phyloP scores from a whole-genome alignment of 2,888 invertebrate genomes.

The Papilio elwesi region DNA sequence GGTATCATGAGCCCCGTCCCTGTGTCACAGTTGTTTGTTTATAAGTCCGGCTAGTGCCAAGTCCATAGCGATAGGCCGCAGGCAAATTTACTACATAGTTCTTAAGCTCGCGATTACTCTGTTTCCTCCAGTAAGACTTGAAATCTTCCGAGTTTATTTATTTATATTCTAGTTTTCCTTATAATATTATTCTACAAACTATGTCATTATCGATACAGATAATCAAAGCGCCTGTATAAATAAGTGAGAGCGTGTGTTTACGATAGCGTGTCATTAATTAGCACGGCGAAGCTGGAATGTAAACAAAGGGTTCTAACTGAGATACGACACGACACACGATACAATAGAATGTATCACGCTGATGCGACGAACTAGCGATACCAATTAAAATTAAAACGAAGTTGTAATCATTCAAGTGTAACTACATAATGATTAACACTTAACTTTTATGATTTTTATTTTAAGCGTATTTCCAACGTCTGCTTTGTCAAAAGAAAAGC shows the following conservation, averaged over 20 bases:
- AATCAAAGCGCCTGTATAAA: conserved; percentile 15
- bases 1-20: no score
- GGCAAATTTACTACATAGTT: no score
- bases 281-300: conserved; percentile 8
- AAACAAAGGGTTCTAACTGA: neutral
- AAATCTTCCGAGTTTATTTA: neutral
- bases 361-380: neutral
- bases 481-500: no score
- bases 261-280: conserved; percentile 24
- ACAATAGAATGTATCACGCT: neutral
- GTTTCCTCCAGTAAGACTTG: neutral
- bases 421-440: neutral
- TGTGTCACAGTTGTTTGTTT: no score
- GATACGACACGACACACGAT: conserved; percentile 23
- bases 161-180: neutral
- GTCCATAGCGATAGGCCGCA: no score
- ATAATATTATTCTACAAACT: neutral
- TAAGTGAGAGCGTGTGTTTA: conserved; percentile 1
- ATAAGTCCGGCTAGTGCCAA: no score
- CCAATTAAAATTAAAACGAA: conserved; percentile 15
- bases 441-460: neutral
- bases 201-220: conserved; percentile 8
- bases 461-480: no score
- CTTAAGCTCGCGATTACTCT: no score
- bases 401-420: neutral